phyloP scores from a whole-genome alignment of 2,888 invertebrate species.

The Caenorhabditis sp. region DNA sequence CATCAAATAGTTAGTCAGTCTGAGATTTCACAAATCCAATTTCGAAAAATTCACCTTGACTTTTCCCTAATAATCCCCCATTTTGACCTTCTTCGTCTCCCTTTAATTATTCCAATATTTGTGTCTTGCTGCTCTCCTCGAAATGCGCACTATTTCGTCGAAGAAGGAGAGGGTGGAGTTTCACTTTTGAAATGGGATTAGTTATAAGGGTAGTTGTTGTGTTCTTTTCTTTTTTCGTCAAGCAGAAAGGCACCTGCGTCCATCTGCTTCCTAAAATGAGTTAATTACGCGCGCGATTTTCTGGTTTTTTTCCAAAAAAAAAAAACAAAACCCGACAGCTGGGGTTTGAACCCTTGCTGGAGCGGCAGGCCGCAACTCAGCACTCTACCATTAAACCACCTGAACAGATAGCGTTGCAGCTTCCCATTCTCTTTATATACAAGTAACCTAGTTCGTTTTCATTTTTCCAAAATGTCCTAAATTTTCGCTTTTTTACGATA shows the following conservation, averaged over 20 bases:
- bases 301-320: too few relatives aligned
- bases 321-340: too few relatives aligned
- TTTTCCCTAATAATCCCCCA: neutral
- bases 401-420: too few relatives aligned
- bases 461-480: neutral
- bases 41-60: neutral
- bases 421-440: neutral
- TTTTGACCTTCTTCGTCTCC: constrained; percentile 3
- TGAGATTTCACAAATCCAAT: neutral
- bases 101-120: constrained; percentile 5
- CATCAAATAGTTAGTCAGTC: too few relatives aligned
- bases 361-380: too few relatives aligned
- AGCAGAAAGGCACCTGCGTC: too few relatives aligned
- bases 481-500: neutral
- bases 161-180: neutral
- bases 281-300: too few relatives aligned
- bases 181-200: constrained; percentile 1
- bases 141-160: neutral
- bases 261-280: too few relatives aligned
- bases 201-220: neutral
- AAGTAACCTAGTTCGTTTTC: neutral
- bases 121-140: neutral
- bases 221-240: neutral
- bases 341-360: too few relatives aligned
- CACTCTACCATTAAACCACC: too few relatives aligned